Evolutionary conservation across 2,797 vertebrate genomes (phyloP), one percentile per base, ranked within the genome.

Genomic region (Glossophaga mutica): DNA sequence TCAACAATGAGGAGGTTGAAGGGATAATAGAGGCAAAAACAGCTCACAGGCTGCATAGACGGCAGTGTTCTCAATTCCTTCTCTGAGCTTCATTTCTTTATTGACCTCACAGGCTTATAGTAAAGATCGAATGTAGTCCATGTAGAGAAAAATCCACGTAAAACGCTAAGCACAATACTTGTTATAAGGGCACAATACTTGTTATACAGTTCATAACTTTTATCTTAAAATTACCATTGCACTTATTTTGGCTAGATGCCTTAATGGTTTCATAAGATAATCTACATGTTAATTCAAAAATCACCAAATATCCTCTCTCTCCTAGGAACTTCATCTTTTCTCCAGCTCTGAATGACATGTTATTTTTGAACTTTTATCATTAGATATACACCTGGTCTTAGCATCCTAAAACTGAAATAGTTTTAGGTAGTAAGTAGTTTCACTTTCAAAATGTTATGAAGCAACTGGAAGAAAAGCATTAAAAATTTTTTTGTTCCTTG

Each of bases 331-430:
- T 18, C 59, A 10, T 71, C 34, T 87, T 81, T 90, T 76, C 21
- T 78, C 16, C 34, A 67, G 50, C 55, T 84, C 44, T 24, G n/a
- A 91, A 92, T 87, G 39, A 21, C 50, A n/a, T 76, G 10, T 62
- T 74, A 84, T 74, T 92, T 92, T 91, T 65, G 24, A 86, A 77
- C 77, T 95, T 76, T 79, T 92, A 52, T 73, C 91, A 26, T 82
- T 32, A 84, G 9, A 16, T 42, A 7, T 5, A 52, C 12, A 88
- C 37, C n/a, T 89, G 34, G 34, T 78, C 24, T 89, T 39, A 68
- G 24, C 46, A 74, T 42, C 46, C 78, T 88, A 67, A 91, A 89
- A 77, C 50, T 26, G 6, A 42, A 92, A 55, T 94, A 62, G 37
- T 78, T 94, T 90, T 91, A 70, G 26, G 5, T 59, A 74, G 19